Base-by-base conservation (phyloP, 1,140 invertebrate species). In the Drosophila azteca region DNA sequence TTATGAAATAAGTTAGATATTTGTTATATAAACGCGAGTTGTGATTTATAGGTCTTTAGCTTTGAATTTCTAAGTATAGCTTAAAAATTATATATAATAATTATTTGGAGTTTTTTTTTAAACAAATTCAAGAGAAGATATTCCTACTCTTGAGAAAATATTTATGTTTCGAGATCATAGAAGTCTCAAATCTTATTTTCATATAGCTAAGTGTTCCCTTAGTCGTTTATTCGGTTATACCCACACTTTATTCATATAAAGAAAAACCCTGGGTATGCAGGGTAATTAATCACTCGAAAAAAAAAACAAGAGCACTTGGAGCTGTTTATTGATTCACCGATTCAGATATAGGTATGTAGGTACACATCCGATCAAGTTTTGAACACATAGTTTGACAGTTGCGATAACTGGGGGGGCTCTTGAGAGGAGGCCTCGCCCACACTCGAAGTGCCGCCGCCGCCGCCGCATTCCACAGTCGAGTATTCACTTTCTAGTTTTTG, bases 361-460 rank as follows among this genome's bases (percentile, higher is more conserved):
- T 13, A 39, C 35, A 39, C 35, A 24, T 24, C 17, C 5, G 31
- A 20, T 57, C 54, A 57, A 41, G 41, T 26, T 54, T 54, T 35
- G 9, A 35, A 17, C 22, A n/a, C 8, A 44, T 57, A 35, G 11
- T 13, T 44, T 57, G 67, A 69, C 67, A 58, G 26, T 26, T 35
- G 29, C 22, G 68, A 70, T 70, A 45, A 51, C 26, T n/a, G n/a
- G 22, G 4, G n/a, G 13, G 20, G 8, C 41, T 26, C 17, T 53
- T n/a, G 13, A 26, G 46, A 43, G 35, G 46, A 43, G 35, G 11
- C 11, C 9, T 39, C 31, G 11, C 8, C 31, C 31, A 11, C 74
- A 82, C 79, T 82, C 22, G 55, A 78, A 83, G 65, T 43, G 59
- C 67, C 67, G 35, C 35, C 35, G 59, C 67, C 67, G 35, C 35